Base-by-base conservation (phyloP, 2,113 vertebrate species). In the Pollachius pollachius region DNA sequence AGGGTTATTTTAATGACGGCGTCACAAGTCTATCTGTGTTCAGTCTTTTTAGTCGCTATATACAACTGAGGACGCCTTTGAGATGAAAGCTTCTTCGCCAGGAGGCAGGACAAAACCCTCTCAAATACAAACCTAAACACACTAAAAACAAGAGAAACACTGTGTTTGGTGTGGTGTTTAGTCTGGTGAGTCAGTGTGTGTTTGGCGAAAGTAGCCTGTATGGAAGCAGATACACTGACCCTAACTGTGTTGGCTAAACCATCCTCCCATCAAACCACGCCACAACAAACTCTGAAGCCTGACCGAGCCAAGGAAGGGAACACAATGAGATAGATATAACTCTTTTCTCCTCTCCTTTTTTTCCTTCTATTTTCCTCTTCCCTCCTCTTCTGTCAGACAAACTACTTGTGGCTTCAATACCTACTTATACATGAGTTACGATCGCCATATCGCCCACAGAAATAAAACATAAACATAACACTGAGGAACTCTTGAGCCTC, bases 401-500 rank as follows among this genome's bases (percentile, higher is more conserved):
- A 48, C 41, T 13, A 48, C 41, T 48, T 48, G 41, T 9, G 11
- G 41, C 41, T 8, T 48, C 41, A 9, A 48, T 48, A 13, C 9
- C 41, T 48, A 48, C 41, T 48, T 48, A 13, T 48, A 48, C 11
- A 13, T 48, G 41, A 48, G 41, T 48, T 48, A 48, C 41, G 41
- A 48, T 48, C 41, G 41, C 41, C 5, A 9, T 48, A 48, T 48
- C 5, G 8, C 12, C 41, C 5, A 48, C 41, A 48, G 41, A 48
- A 48, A 48, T 11, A 9, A 13, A 4, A 1, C 3, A 4, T 8
- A 27, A 27, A 34, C 62, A 7, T 63, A 63, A 30, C 64, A n/a
- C 13, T 57, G 21, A 67, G 27, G 23, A 58, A 4, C 27, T 17
- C 52, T 67, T 48, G 41, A 66, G 80, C 81, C 83, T 13, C 11